Evolutionary conservation across 2,888 invertebrate genomes (phyloP).

Genomic region (Drosophila neotestacea): DNA sequence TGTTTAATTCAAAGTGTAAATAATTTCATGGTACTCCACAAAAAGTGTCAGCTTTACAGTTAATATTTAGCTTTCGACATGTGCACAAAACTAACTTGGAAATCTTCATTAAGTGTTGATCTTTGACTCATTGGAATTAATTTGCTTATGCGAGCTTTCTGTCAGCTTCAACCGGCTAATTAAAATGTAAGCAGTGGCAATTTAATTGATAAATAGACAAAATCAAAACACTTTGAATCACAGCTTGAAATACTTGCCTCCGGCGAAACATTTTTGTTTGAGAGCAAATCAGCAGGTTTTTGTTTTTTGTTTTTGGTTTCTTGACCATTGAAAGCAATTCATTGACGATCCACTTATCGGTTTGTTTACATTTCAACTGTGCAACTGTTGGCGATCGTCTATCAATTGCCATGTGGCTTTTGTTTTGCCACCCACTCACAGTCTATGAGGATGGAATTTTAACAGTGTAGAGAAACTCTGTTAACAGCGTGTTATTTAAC

Average conservation of each 20-base stretch:
- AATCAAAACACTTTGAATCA: slow-evolving; percentile 46
- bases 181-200: slow-evolving; percentile 38
- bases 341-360: slow-evolving; percentile 47
- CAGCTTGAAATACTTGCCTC: slow-evolving; percentile 40
- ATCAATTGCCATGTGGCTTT: slow-evolving; percentile 51
- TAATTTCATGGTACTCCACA: neutral
- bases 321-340: slow-evolving; percentile 18
- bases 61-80: slow-evolving; percentile 14
- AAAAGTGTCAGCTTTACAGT: slow-evolving; percentile 10
- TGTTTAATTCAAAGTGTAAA: neutral
- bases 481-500: neutral
- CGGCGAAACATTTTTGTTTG: slow-evolving; percentile 28
- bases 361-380: slow-evolving; percentile 55
- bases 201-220: slow-evolving; percentile 51
- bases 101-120: slow-evolving; percentile 17
- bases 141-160: slow-evolving; percentile 17
- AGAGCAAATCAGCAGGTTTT: slow-evolving; percentile 41
- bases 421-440: slow-evolving; percentile 37
- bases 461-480: neutral
- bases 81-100: neutral
- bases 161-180: slow-evolving; percentile 42
- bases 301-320: neutral
- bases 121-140: slow-evolving; percentile 15
- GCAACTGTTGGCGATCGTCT: slow-evolving; percentile 43
- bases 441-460: slow-evolving; percentile 5